phyloP scores from a whole-genome alignment of 1,140 invertebrate genomes.

The Idris sp. region DNA sequence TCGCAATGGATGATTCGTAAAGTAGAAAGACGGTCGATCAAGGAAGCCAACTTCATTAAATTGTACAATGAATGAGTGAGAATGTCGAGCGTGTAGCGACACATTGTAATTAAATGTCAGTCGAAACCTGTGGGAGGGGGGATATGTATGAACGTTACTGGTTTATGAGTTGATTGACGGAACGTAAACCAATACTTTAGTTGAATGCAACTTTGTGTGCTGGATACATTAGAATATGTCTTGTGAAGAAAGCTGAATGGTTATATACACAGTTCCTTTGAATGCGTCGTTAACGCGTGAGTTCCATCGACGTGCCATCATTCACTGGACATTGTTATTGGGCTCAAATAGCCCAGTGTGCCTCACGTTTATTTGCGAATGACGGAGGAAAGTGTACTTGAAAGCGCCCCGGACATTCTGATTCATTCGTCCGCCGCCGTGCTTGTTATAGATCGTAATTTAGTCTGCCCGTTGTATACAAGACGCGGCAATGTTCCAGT shows the following conservation, averaged over 20 bases:
- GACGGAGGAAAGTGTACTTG: conserved; percentile 31
- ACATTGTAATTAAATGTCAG: conserved; percentile 59
- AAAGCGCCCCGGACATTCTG: conserved; percentile 28
- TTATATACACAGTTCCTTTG: conserved; percentile 34
- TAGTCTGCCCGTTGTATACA: conserved; percentile 12
- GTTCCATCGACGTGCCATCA: conserved; percentile 56
- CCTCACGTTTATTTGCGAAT: too few species aligned
- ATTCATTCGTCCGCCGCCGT: conserved; percentile 41
- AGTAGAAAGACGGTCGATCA: conserved; percentile 31
- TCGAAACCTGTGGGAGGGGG: conserved; percentile 27
- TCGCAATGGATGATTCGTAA: conserved; percentile 5
- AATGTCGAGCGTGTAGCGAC: conserved; percentile 47
- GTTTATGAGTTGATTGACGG: conserved; percentile 59
- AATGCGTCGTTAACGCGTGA: conserved; percentile 50
- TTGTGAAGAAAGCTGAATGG: conserved; percentile 48
- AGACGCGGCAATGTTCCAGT: conserved; percentile 19
- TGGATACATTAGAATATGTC: conserved; percentile 59
- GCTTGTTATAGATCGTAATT: conserved; percentile 45
- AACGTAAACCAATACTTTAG: conserved; percentile 54
- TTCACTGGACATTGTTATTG: conserved; percentile 14
- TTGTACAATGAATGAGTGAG: conserved; percentile 42
- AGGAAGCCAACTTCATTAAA: conserved; percentile 56
- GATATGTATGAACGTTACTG: conserved; percentile 54
- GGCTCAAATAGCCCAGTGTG: too few species aligned
- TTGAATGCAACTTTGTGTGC: conserved; percentile 54